Evolutionary conservation across 2,888 invertebrate genomes (phyloP), one percentile per base, ranked within the genome.

Genomic region (Melipona beecheii): DNA sequence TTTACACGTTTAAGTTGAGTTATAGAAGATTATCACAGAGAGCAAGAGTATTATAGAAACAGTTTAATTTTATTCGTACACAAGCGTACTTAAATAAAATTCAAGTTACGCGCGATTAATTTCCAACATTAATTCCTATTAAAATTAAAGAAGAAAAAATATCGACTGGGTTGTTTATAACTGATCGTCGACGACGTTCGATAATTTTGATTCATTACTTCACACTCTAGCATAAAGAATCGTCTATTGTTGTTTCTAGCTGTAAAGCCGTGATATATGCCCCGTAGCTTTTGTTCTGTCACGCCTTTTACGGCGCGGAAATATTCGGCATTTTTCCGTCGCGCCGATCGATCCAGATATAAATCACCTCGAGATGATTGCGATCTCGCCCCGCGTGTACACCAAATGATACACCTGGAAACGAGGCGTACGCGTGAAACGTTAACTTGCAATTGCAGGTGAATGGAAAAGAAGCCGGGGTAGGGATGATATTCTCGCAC

Each of bases 341-440:
- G n/a, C 64, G n/a, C 0, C 52, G 54, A 54, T 52, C 17, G 65
- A 65, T 24, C 36, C 43, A 66, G 65, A 65, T 56, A 54, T 74
- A 66, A 66, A 65, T 75, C 66, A 43, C 36, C 43, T 43, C 52
- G 19, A 31, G 24, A 65, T 21, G 54, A 65, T 75, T 24, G 64
- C 21, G 31, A 74, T 24, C 52, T 50, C 21, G 19, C 13, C 52
- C 27, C 36, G 19, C 17, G 24, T 19, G 19, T 54, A 24, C 19
- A 54, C 43, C 43, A 75, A 66, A 75, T 66, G 36, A 43, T 65
- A 66, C 24, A 27, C 54, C 66, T 65, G 21, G 27, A 24, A 54
- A 27, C 43, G 43, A 75, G 75, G 64, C 75, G 58, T 83, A 79
- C 64, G 72, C 69, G 78, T 62, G 73, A 79, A 83, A 73, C 72